These are phyloP conservation scores for Falcunculus frontatus DNA, from an alignment of 2,113 vertebrate genomes.

Conservation along the genomic window DNA sequence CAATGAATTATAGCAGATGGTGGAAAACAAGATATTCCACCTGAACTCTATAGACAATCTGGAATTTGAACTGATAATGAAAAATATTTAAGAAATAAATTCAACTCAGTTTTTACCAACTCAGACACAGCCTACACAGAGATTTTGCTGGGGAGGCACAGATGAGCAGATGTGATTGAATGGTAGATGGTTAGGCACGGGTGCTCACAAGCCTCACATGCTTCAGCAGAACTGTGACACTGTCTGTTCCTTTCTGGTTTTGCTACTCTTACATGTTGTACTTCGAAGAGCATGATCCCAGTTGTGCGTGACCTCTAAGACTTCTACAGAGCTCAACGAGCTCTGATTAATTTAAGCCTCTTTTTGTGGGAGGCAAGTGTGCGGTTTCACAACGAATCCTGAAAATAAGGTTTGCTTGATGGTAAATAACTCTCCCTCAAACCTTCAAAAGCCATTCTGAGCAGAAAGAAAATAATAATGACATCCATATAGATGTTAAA, in stretches of 20 bases:
- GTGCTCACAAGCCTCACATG: not conserved
- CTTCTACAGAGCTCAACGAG: not conserved
- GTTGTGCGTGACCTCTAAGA: not conserved
- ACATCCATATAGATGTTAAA: not conserved
- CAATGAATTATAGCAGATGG: not conserved
- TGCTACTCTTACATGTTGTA: not conserved
- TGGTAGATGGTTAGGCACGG: rapidly evolving
- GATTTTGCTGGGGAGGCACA: not conserved
- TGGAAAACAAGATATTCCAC: not conserved
- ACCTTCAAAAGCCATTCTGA: not conserved
- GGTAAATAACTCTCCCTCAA: not conserved
- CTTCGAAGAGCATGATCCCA: not conserved
- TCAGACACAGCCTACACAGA: not conserved
- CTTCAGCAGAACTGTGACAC: not conserved
- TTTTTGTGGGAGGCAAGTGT: not conserved
- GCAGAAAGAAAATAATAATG: not conserved
- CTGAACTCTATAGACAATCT: not conserved
- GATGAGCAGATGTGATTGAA: not conserved
- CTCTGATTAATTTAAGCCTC: not conserved
- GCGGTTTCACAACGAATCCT: not conserved
- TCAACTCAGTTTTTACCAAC: not conserved
- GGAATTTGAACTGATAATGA: not conserved
- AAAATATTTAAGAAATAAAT: not conserved
- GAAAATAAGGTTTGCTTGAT: not conserved
- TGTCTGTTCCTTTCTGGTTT: not conserved